Evolutionary conservation across 2,888 invertebrate genomes (phyloP).

Genomic region (Volucella inflata): DNA sequence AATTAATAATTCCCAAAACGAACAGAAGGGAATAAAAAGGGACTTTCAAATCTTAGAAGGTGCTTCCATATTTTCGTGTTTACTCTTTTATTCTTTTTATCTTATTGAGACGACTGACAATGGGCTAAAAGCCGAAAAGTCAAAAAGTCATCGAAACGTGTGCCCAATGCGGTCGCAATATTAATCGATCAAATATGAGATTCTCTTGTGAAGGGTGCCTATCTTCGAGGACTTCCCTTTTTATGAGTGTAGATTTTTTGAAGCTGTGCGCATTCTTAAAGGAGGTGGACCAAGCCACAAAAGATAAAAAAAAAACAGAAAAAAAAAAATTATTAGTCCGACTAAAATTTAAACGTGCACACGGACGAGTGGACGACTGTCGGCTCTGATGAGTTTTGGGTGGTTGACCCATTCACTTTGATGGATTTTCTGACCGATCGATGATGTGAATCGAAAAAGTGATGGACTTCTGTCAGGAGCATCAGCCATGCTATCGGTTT

Average conservation of each 20-base stretch:
- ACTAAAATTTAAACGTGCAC: slow-evolving; percentile 8
- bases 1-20: slow-evolving; percentile 69
- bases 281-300: slow-evolving; percentile 37
- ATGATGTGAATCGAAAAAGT: slow-evolving; percentile 60
- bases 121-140: no score
- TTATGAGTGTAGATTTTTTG: slow-evolving; percentile 22
- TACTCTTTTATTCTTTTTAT: not conserved
- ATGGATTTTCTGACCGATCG: slow-evolving; percentile 73
- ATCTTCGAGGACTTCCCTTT: slow-evolving; percentile 64
- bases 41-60: slow-evolving; percentile 17
- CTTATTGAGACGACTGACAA: slow-evolving; percentile 34
- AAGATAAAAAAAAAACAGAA: slow-evolving; percentile 17
- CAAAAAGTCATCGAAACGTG: slow-evolving; percentile 61
- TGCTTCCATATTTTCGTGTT: slow-evolving; percentile 25
- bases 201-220: slow-evolving; percentile 77
- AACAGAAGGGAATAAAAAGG: slow-evolving; percentile 8
- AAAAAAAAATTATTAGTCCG: slow-evolving; percentile 15
- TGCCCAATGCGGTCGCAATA: slow-evolving; percentile 72
- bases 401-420: slow-evolving; percentile 76
- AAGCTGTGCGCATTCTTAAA: slow-evolving; percentile 14
- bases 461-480: slow-evolving; percentile 73
- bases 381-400: slow-evolving; percentile 74
- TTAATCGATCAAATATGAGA: slow-evolving; percentile 75
- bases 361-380: slow-evolving; percentile 54
- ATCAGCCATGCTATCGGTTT: slow-evolving; percentile 22